Evolutionary conservation across 2,113 vertebrate species (phyloP).

Genomic region (Apteryx owenii): DNA sequence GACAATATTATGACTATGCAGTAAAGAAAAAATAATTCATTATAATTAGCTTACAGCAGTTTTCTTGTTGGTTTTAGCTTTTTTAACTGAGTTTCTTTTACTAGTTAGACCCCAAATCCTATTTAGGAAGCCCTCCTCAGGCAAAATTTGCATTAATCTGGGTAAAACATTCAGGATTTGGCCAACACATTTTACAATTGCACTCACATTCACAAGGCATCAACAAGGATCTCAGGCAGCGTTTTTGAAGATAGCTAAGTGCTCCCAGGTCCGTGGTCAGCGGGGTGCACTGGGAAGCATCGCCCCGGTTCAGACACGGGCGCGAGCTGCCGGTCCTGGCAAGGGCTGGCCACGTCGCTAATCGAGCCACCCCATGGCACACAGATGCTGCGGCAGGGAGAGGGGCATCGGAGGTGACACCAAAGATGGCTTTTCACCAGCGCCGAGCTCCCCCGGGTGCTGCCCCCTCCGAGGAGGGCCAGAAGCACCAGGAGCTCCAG

Average conservation of each 20-base stretch:
- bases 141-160: background rate
- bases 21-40: conserved; percentile 2
- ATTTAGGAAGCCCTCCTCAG: background rate
- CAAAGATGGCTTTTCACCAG: background rate
- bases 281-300: background rate
- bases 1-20: conserved; percentile 15
- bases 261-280: accelerated
- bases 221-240: background rate
- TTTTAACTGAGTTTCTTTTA: background rate
- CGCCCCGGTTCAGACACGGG: background rate
- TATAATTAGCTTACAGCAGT: background rate
- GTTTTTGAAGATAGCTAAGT: background rate
- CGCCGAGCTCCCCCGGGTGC: background rate
- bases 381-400: no score
- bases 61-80: conserved; percentile 2
- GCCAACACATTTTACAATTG: background rate
- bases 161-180: background rate
- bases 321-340: background rate
- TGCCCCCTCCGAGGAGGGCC: background rate
- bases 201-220: background rate
- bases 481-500: accelerated
- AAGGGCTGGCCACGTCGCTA: background rate
- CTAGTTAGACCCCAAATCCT: background rate
- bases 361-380: accelerated
- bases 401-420: no score